phyloP scores from a whole-genome alignment of 2,888 invertebrate species.

The Megastigmus dorsalis region DNA sequence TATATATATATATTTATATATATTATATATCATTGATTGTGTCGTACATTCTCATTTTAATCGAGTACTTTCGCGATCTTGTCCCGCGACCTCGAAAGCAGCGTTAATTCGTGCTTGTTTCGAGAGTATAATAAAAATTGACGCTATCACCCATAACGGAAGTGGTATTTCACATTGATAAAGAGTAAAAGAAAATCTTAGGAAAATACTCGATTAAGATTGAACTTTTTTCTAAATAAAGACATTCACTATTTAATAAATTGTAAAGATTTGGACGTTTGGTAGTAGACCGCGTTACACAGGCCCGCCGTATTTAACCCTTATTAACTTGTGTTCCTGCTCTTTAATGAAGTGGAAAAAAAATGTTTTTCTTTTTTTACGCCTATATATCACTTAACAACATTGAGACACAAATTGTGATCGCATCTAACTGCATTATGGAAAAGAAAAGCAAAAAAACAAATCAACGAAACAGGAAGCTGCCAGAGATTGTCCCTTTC shows the following conservation, averaged over 20 bases:
- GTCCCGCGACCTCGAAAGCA: too few species aligned
- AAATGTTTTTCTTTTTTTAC: slow-evolving; percentile 50
- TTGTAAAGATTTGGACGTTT: slow-evolving; percentile 37
- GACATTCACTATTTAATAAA: neutral
- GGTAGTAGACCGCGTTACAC: slow-evolving; percentile 45
- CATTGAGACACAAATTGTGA: slow-evolving; percentile 53
- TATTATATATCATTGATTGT: too few species aligned
- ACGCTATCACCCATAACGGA: neutral
- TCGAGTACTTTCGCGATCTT: too few species aligned
- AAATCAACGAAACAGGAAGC: slow-evolving; percentile 54
- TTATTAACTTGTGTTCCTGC: slow-evolving; percentile 63
- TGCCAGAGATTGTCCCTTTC: slow-evolving; percentile 51
- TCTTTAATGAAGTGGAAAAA: slow-evolving; percentile 54
- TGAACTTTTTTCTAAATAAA: neutral
- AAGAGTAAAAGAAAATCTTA: slow-evolving; percentile 1
- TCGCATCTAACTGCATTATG: slow-evolving; percentile 50
- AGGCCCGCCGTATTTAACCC: slow-evolving; percentile 61
- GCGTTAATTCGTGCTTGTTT: too few species aligned
- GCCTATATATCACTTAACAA: slow-evolving; percentile 52
- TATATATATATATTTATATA: neutral
- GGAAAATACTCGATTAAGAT: slow-evolving; percentile 22
- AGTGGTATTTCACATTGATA: neutral
- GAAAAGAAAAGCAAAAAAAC: slow-evolving; percentile 37
- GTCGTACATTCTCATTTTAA: too few species aligned
- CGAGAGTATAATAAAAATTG: neutral